Evolutionary conservation across 2,888 invertebrate species (phyloP).

Genomic region (Pogonocherus hispidulus): DNA sequence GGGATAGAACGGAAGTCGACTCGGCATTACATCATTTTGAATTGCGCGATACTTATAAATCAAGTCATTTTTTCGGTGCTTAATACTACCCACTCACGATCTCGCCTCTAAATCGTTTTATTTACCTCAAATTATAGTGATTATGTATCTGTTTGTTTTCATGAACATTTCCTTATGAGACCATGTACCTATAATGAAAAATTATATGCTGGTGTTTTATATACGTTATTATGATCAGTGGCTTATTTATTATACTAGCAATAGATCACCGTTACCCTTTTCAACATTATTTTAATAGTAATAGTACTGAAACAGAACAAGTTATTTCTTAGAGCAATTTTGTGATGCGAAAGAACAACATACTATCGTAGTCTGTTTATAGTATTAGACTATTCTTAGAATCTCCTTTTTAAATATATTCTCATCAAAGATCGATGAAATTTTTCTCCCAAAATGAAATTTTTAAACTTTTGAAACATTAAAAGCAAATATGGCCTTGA

Average conservation of each 20-base stretch:
- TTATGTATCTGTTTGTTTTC: constrained; percentile 19
- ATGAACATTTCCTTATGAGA: constrained; percentile 20
- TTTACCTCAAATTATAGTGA: constrained; percentile 18
- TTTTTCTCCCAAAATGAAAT: too few species aligned
- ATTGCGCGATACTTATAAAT: constrained; percentile 26
- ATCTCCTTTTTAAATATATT: too few species aligned
- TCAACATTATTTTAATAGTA: too few species aligned
- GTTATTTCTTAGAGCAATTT: background rate
- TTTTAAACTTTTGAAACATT: too few species aligned
- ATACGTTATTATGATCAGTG: background rate
- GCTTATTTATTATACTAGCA: too few species aligned
- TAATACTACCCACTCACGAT: constrained; percentile 24
- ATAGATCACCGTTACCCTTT: background rate
- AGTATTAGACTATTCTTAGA: too few species aligned
- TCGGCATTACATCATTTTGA: constrained; percentile 19
- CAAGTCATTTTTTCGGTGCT: background rate
- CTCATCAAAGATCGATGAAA: too few species aligned
- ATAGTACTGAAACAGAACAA: background rate
- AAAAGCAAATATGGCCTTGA: too few species aligned
- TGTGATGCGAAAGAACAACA: background rate
- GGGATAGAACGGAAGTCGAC: constrained; percentile 26
- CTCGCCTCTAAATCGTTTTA: constrained; percentile 15
- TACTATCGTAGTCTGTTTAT: too few species aligned
- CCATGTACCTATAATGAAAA: background rate
- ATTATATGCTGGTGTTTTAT: background rate